Percentiles rank a stretch among this genome's conserved stretches.
Evolutionary conservation across 1,140 invertebrate genomes (phyloP).

Genomic region (Myzus persicae): DNA sequence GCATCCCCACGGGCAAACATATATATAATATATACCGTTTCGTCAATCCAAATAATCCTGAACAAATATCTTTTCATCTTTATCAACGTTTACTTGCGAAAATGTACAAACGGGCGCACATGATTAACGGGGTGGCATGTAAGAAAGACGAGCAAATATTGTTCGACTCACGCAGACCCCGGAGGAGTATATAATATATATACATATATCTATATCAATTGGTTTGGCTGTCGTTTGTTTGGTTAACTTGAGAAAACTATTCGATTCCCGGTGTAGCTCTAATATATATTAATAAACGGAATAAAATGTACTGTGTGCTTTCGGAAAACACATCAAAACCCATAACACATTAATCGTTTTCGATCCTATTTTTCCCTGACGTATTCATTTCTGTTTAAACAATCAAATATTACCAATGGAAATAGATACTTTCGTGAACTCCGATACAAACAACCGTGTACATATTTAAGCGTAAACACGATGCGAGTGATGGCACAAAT

Average conservation of each 20-base stretch:
- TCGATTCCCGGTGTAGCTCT: neutral
- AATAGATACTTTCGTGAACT: neutral
- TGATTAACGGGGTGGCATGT: slow-evolving; percentile 27
- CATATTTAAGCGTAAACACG: neutral
- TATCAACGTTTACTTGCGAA: slow-evolving; percentile 12
- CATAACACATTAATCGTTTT: neutral
- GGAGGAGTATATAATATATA: neutral
- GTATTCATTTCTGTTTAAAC: slow-evolving; percentile 8
- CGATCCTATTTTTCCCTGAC: neutral
- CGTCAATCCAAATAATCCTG: slow-evolving; percentile 43
- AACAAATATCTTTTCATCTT: slow-evolving; percentile 57
- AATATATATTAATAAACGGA: neutral
- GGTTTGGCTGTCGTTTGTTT: slow-evolving; percentile 1
- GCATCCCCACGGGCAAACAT: neutral
- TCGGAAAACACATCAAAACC: neutral
- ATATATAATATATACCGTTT: neutral
- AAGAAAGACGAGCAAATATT: slow-evolving; percentile 46
- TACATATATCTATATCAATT: neutral
- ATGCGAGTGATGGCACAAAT: neutral
- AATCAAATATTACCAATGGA: neutral
- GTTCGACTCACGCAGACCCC: neutral
- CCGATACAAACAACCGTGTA: neutral
- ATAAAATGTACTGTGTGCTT: neutral
- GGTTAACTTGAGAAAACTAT: slow-evolving; percentile 5
- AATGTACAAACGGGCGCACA: neutral